Evolutionary conservation across 2,113 vertebrate genomes (phyloP).

Genomic region (Laterallus jamaicensis): DNA sequence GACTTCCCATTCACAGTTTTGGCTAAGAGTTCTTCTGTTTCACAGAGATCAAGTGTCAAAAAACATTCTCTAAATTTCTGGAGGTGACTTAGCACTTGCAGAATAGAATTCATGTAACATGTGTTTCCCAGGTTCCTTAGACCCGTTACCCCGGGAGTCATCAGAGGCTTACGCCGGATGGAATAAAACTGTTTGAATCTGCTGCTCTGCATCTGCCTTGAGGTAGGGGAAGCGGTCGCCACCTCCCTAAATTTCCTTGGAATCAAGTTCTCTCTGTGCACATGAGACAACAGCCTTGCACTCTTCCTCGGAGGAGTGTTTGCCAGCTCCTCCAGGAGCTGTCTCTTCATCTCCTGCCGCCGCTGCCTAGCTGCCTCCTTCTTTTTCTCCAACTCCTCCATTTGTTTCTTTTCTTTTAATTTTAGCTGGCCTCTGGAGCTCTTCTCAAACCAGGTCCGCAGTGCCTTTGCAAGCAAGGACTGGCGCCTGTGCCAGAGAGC

Average conservation of each 20-base stretch:
- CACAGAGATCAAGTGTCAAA: constrained; percentile 92
- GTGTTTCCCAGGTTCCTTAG: constrained; percentile 97
- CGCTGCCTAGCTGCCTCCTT: constrained; percentile 85
- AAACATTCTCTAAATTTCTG: constrained; percentile 99
- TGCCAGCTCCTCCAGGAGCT: constrained; percentile 90
- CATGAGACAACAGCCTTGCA: constrained; percentile 88
- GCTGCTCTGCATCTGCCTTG: constrained; percentile 63
- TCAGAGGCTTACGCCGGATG: constrained; percentile 78
- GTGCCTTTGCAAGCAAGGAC: constrained; percentile 82
- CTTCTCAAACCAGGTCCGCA: constrained; percentile 81
- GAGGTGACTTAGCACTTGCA: constrained; percentile 98
- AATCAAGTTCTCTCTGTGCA: constrained; percentile 83
- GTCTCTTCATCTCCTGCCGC: constrained; percentile 88
- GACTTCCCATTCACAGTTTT: constrained; percentile 83
- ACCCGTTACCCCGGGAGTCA: constrained; percentile 93
- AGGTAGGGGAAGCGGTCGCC: constrained; percentile 66
- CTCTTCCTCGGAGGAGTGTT: constrained; percentile 93
- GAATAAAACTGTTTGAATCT: constrained; percentile 77
- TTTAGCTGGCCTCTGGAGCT: constrained; percentile 82
- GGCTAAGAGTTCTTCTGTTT: constrained; percentile 93
- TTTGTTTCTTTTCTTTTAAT: constrained; percentile 74
- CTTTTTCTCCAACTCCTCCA: constrained; percentile 83
- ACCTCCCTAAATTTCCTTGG: constrained; percentile 83
- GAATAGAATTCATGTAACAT: constrained; percentile 99
- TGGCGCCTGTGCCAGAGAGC: constrained; percentile 91